These are phyloP conservation scores for Agrotis puta DNA, from an alignment of 2,888 invertebrate genomes.

Conservation along the genomic window DNA sequence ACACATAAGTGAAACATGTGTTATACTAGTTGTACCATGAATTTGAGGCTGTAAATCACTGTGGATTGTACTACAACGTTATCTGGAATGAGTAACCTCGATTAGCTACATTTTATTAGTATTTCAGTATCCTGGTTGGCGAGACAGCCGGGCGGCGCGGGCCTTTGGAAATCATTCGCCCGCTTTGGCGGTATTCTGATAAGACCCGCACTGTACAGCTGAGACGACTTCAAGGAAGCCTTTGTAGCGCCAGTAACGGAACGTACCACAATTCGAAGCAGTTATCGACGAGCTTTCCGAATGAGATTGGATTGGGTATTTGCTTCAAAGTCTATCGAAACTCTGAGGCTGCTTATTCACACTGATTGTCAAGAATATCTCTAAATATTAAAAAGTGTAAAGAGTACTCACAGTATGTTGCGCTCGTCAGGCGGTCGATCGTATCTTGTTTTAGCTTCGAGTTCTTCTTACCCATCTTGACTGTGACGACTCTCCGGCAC, in stretches of 20 bases:
- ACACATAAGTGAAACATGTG: not conserved
- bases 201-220: constrained; percentile 16
- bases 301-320: constrained; percentile 14
- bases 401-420: constrained; percentile 96
- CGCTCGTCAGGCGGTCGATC: constrained; percentile 97
- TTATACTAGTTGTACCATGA: not conserved
- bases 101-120: constrained; percentile 7
- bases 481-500: constrained; percentile 60
- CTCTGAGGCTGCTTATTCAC: constrained; percentile 11
- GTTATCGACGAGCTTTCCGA: constrained; percentile 22
- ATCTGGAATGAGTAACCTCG: constrained; percentile 25
- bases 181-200: constrained; percentile 5
- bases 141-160: not conserved
- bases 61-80: constrained; percentile 12
- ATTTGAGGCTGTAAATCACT: not conserved
- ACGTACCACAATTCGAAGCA: constrained; percentile 15
- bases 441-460: constrained; percentile 99
- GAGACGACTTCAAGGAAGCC: constrained; percentile 17
- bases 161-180: constrained; percentile 21
- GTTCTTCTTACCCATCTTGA: constrained; percentile 98
- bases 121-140: constrained; percentile 1
- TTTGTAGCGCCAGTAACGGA: constrained; percentile 16
- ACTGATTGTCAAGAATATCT: constrained; percentile 20
- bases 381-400: constrained; percentile 11
- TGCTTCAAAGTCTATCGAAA: constrained; percentile 5